Base-by-base conservation (phyloP, 1,140 invertebrate genomes). In the Mamestra configurata region DNA sequence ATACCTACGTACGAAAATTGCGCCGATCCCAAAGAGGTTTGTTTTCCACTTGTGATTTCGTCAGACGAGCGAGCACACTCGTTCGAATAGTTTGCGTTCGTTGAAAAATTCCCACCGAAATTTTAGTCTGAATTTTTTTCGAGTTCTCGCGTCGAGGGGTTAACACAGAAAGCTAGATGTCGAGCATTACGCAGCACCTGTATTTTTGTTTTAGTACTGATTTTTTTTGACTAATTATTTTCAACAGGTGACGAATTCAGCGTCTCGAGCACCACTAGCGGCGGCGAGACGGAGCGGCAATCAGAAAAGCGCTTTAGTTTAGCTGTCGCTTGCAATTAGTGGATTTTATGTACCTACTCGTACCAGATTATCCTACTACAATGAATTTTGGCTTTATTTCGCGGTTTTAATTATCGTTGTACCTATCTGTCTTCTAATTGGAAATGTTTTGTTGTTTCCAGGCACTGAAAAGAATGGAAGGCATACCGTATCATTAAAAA, bases 151-250 rank as follows among this genome's bases (percentile, higher is more conserved):
- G 87, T 92, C 84, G 79, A 92, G 89, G 88, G 91, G 84, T 85
- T 89, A 92, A 88, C 91, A 94, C 90, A 92, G 90, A 79, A 84
- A 84, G 87, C 86, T 85, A 87, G 86, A 84, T 88, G 90, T 90
- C 85, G 84, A 86, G 83, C 72, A 87, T 83, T 86, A 83, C 72
- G 57, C 91, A 85, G 86, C 91, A 92, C 91, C 91, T 89, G 86
- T 27, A 85, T 88, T 91, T 94, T 94, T 94, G 91, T 94, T 93
- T 92, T 92, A 88, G 82, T 87, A 84, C 88, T 77, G 88, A 91
- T 91, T 93, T 93, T 87, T 93, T 94, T 93, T 94, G 91, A 89
- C 92, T 93, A 93, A 93, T 93, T 94, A 93, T 93, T 94, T 93
- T 93, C 90, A 93, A 93, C 93, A 94, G 93, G 93, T 94, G 93